A percentile compares a stretch with the other conserved stretches of the same genome.
Conservation (phyloP, 2,888 invertebrate species). For the Homarus gammarus region DNA sequence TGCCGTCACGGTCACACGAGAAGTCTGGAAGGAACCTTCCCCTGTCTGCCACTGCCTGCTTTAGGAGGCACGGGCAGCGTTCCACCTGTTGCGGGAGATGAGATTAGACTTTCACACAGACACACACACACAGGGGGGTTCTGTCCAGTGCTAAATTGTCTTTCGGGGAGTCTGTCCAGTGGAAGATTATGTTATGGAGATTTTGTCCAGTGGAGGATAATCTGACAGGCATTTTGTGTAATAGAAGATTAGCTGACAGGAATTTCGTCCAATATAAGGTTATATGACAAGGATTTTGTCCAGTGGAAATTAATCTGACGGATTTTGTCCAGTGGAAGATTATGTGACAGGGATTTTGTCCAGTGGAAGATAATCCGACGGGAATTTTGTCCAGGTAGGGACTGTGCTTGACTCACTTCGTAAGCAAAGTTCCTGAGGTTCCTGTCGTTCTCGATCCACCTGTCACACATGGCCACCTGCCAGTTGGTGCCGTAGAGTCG, state of each 20-base stretch:
- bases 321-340: too few relatives aligned
- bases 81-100: conserved; percentile 79
- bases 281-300: too few relatives aligned
- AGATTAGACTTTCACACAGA: too few relatives aligned
- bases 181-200: not conserved
- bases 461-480: conserved; percentile 91
- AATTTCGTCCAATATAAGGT: too few relatives aligned
- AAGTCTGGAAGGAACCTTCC: conserved; percentile 94
- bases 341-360: too few relatives aligned
- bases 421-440: conserved; percentile 91
- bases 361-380: too few relatives aligned
- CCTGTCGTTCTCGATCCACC: conserved; percentile 93
- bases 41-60: conserved; percentile 94
- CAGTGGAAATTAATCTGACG: too few relatives aligned
- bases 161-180: too few relatives aligned
- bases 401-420: conserved; percentile 80
- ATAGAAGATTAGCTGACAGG: too few relatives aligned
- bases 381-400: too few relatives aligned
- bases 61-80: conserved; percentile 92
- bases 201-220: conserved; percentile 79
- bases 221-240: not conserved
- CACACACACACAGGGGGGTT: not conserved
- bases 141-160: too few relatives aligned
- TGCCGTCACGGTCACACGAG: conserved; percentile 94
- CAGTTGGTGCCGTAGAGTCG: conserved; percentile 88